These are phyloP conservation scores for Pterostichus niger DNA, from an alignment of 2,888 invertebrate genomes.

Conservation along the genomic window DNA sequence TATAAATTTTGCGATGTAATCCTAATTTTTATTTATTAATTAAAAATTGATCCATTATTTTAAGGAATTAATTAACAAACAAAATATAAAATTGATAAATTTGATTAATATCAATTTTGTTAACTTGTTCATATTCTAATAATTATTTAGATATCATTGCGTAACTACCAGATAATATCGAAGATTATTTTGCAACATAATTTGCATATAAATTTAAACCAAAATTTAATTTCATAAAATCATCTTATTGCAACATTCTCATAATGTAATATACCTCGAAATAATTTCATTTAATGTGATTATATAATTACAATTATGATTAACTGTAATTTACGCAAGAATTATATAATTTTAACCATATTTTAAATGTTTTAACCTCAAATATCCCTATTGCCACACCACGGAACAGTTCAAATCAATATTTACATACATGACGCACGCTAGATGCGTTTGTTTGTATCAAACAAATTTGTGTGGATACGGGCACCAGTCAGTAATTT, in stretches of 20 bases:
- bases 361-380: slow-evolving; percentile 24
- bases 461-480: not conserved
- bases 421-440: not conserved
- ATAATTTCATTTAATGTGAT: slow-evolving; percentile 39
- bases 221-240: slow-evolving; percentile 35
- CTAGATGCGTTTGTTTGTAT: slow-evolving; percentile 4
- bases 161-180: not conserved
- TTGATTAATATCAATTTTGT: too few species aligned
- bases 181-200: slow-evolving; percentile 19
- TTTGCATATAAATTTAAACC: slow-evolving; percentile 14
- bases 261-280: too few species aligned
- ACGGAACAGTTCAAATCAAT: not conserved
- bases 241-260: slow-evolving; percentile 27
- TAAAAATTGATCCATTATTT: too few species aligned
- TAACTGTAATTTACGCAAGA: slow-evolving; percentile 36
- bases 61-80: too few species aligned
- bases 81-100: too few species aligned
- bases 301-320: slow-evolving; percentile 20
- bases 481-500: slow-evolving; percentile 5
- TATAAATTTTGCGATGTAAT: too few species aligned
- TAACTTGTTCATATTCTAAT: too few species aligned
- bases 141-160: too few species aligned
- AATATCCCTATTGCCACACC: not conserved
- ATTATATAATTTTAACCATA: slow-evolving; percentile 23
- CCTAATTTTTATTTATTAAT: too few species aligned